Evolutionary conservation across 2,113 vertebrate species (phyloP).

Genomic region (Crypturellus undulatus): DNA sequence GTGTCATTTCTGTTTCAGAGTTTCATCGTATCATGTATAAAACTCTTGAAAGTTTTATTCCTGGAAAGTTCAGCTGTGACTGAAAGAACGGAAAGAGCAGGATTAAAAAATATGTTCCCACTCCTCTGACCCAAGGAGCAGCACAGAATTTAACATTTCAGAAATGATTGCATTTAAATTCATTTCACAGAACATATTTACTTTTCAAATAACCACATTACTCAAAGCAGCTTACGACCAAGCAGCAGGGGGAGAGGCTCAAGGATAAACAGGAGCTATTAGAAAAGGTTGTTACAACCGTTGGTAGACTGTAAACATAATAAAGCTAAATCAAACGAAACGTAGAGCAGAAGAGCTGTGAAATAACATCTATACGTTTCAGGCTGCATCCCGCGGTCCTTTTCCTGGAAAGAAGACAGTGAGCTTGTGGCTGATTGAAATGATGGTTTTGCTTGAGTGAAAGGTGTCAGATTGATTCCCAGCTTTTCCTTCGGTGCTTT

Average conservation of each 20-base stretch:
- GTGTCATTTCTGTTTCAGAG: not conserved
- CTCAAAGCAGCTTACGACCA: conserved; percentile 21
- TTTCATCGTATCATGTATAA: fast-evolving
- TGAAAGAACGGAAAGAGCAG: not conserved
- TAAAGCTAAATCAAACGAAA: not conserved
- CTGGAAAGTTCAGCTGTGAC: conserved; percentile 7
- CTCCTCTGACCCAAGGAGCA: not conserved
- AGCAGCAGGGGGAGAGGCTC: not conserved
- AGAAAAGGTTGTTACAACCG: not conserved
- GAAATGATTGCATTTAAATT: not conserved
- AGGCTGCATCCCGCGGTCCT: no score
- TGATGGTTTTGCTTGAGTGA: no score
- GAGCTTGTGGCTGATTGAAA: no score
- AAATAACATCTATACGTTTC: no score
- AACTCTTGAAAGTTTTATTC: conserved; percentile 18
- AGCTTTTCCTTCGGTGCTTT: no score
- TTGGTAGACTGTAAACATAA: conserved; percentile 6
- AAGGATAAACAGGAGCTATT: conserved; percentile 34
- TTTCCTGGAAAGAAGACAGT: no score
- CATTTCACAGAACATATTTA: not conserved
- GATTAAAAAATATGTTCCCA: not conserved
- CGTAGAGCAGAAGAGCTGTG: no score
- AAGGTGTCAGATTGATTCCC: no score
- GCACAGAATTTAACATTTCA: not conserved
- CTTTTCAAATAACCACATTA: conserved; percentile 27